These are phyloP conservation scores for Papilio glaucus DNA, from an alignment of 1,140 invertebrate species.

Conservation along the genomic window DNA sequence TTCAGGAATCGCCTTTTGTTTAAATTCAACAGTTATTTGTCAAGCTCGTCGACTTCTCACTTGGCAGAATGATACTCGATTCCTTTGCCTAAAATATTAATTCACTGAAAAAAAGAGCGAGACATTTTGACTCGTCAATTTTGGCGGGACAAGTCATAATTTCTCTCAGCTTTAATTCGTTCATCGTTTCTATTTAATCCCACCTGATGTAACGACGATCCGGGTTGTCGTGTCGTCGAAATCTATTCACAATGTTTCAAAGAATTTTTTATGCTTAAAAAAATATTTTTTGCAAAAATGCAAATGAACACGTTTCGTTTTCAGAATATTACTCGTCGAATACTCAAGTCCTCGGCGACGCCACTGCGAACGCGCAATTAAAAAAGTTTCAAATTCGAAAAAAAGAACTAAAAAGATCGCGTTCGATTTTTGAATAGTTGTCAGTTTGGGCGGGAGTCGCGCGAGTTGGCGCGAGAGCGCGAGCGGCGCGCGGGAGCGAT, in stretches of 20 bases:
- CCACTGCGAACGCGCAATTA: slow-evolving; percentile 42
- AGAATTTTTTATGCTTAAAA: slow-evolving; percentile 11
- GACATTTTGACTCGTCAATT: slow-evolving; percentile 24
- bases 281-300: slow-evolving; percentile 30
- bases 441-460: slow-evolving; percentile 58
- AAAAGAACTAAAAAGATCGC: slow-evolving; percentile 48
- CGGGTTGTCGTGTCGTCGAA: neutral
- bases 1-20: slow-evolving; percentile 50
- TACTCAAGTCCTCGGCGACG: slow-evolving; percentile 43
- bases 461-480: slow-evolving; percentile 53
- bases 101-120: slow-evolving; percentile 9
- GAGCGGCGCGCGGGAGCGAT: slow-evolving; percentile 67
- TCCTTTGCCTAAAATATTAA: neutral
- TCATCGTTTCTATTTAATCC: slow-evolving; percentile 21
- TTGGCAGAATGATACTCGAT: neutral
- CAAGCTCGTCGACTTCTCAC: slow-evolving; percentile 37
- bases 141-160: slow-evolving; percentile 30
- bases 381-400: slow-evolving; percentile 50
- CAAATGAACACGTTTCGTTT: slow-evolving; percentile 37
- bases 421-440: slow-evolving; percentile 53
- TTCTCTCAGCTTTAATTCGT: neutral
- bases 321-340: slow-evolving; percentile 20
- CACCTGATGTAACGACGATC: slow-evolving; percentile 31
- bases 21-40: slow-evolving; percentile 54
- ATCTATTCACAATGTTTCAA: slow-evolving; percentile 21